Evolutionary conservation across 2,113 vertebrate genomes (phyloP), one percentile per base, ranked within the genome.

Genomic region (Heloderma charlesbogerti): DNA sequence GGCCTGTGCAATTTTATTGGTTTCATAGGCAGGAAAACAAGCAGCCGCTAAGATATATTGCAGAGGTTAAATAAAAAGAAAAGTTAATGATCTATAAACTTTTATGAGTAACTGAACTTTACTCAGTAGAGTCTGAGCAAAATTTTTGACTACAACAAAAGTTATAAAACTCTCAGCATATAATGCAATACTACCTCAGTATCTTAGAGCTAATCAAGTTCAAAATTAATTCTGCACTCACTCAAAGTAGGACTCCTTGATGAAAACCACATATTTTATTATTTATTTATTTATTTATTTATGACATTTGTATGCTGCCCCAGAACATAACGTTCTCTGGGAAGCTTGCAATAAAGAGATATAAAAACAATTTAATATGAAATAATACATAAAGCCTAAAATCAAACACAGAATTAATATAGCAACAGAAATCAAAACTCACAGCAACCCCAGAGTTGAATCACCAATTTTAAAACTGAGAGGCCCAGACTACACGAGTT

Each of bases 51-150:
- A 90, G 18, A 89, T 92, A 89, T 91, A 90, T 95, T 88, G 96
- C 90, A 93, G 91, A 95, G 91, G 79, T 94, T 92, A 88, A 96
- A 94, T 90, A 95, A 96, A 89, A 82, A 95, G 80, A 95, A 94
- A 90, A 81, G 95, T 96, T 93, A 96, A 93, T 85, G 72, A 95
- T 94, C 90, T 84, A 86, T 96, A 93, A 97, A 92, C 86, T 94
- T 92, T 96, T 97, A 95, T 84, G 92, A 95, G 86, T 88, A 81
- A 92, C 93, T 96, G 91, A 95, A 95, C 94, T 92, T 95, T 87
- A 92, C 88, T 92, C 91, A 94, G 93, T 82, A 89, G 82, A 93
- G 83, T 89, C 96, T 94, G 95, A 89, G 82, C 91, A 91, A 88
- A 90, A 91, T 92, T 92, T 95, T 92, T 95, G 90, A 40, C 91